Evolutionary conservation across 2,113 vertebrate genomes (phyloP).

Genomic region (Naja naja): DNA sequence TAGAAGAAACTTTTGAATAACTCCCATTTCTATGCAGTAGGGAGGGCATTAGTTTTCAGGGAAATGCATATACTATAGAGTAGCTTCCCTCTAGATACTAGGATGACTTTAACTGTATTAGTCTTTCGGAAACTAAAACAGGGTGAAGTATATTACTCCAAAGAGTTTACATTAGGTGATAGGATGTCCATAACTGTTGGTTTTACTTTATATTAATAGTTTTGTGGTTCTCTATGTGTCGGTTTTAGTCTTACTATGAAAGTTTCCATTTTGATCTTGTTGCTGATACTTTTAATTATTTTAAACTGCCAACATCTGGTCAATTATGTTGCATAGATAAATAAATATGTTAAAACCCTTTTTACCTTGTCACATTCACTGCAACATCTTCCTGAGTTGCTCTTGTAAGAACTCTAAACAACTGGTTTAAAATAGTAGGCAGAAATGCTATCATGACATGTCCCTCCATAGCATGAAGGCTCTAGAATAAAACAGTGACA

Average conservation of each 20-base stretch:
- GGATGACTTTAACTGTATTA: background rate
- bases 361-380: slow-evolving; percentile 93
- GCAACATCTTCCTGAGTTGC: slow-evolving; percentile 92
- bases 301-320: background rate
- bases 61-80: background rate
- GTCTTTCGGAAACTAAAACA: background rate
- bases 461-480: slow-evolving; percentile 95
- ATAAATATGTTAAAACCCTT: background rate
- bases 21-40: background rate
- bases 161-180: background rate
- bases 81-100: background rate
- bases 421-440: slow-evolving; percentile 92
- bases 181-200: background rate
- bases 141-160: background rate
- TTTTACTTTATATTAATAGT: background rate
- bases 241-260: background rate
- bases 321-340: background rate
- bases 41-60: background rate
- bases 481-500: slow-evolving; percentile 63
- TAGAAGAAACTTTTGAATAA: background rate
- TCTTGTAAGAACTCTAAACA: slow-evolving; percentile 92
- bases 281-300: background rate
- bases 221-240: background rate
- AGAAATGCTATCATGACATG: slow-evolving; percentile 97
- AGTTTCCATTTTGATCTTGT: background rate